These are phyloP conservation scores for Oplegnathus fasciatus DNA, from an alignment of 2,113 vertebrate genomes.

Conservation along the genomic window DNA sequence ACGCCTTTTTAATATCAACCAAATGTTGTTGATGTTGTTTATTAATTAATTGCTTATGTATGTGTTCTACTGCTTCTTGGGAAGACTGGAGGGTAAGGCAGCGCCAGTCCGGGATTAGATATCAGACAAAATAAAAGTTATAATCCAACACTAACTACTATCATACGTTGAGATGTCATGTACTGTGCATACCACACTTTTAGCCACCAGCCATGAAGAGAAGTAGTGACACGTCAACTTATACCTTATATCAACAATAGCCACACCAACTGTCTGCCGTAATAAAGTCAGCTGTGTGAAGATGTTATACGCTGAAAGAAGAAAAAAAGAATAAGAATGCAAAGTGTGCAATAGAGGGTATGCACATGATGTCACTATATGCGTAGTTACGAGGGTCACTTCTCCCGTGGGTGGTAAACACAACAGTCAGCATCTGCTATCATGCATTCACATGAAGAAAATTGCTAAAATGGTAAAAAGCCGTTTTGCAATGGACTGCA, in stretches of 20 bases:
- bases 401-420: conserved; percentile 25
- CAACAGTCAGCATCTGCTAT: conserved; percentile 40
- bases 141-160: neutral
- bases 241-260: neutral
- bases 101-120: neutral
- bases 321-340: neutral
- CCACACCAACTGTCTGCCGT: neutral
- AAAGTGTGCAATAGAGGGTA: neutral
- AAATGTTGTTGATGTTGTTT: neutral
- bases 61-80: neutral
- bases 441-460: conserved; percentile 31
- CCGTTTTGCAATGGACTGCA: conserved; percentile 23
- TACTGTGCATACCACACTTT: neutral
- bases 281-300: neutral
- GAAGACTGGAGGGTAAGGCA: neutral
- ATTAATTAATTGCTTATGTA: neutral
- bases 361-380: conserved; percentile 12
- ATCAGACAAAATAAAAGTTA: conserved; percentile 1
- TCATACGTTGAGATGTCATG: neutral
- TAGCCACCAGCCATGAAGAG: neutral
- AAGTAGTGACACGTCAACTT: neutral
- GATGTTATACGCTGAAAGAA: neutral
- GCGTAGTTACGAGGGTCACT: conserved; percentile 21
- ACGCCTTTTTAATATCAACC: neutral
- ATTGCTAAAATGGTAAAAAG: conserved; percentile 27